Conservation (phyloP, 2,888 invertebrate genomes). For the Cyclophora punctaria region DNA sequence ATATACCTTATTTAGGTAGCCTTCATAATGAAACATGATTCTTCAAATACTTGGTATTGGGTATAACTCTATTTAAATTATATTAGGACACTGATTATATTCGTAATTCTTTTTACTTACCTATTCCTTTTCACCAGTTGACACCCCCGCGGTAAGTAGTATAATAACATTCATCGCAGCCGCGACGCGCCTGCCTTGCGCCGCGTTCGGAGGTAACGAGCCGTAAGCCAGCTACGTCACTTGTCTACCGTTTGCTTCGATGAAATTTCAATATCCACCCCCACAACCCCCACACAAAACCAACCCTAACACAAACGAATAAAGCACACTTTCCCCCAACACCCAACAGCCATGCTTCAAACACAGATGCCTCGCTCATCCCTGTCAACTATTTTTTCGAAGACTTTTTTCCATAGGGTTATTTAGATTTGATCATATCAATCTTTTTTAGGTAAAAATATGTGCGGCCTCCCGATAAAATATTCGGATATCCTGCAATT, state of each 20-base stretch:
- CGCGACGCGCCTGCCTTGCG: slow-evolving; percentile 20
- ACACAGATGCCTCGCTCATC: slow-evolving; percentile 21
- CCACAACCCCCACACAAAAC: slow-evolving; percentile 12
- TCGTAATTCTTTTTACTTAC: not conserved
- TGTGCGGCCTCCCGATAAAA: slow-evolving; percentile 17
- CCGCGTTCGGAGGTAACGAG: slow-evolving; percentile 32
- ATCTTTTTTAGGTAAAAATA: slow-evolving; percentile 19
- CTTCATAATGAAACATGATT: too few relatives aligned
- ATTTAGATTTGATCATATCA: slow-evolving; percentile 20
- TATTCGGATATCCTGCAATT: slow-evolving; percentile 21
- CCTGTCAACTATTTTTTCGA: slow-evolving; percentile 29
- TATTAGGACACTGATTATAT: not conserved
- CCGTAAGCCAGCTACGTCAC: slow-evolving; percentile 36
- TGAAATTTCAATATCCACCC: slow-evolving; percentile 43
- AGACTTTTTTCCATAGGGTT: slow-evolving; percentile 19
- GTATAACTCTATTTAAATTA: too few relatives aligned
- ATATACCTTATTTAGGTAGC: too few relatives aligned
- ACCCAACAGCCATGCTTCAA: slow-evolving; percentile 6
- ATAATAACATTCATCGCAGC: not conserved
- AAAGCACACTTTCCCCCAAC: slow-evolving; percentile 7
- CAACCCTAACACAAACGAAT: slow-evolving; percentile 5
- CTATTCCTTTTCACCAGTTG: not conserved
- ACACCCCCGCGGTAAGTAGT: not conserved
- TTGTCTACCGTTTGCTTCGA: slow-evolving; percentile 32
- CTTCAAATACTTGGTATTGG: too few relatives aligned